phyloP scores from a whole-genome alignment of 2,888 invertebrate species.

The Elgonia sp. region DNA sequence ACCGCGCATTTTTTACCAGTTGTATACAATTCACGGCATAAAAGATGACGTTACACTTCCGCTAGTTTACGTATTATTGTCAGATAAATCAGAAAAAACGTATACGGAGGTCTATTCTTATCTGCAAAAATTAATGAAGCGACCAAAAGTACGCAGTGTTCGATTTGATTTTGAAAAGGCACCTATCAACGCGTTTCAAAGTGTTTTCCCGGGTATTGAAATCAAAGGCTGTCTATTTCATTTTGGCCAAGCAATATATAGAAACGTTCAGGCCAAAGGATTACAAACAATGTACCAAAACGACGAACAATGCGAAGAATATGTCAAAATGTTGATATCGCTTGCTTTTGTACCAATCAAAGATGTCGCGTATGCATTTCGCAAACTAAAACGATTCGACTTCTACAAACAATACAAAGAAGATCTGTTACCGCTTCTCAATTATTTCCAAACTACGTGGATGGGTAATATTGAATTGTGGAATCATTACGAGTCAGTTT shows the following conservation, averaged over 20 bases:
- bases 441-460: slow-evolving; percentile 10
- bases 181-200: slow-evolving; percentile 30
- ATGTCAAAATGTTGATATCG: slow-evolving; percentile 42
- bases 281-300: not conserved
- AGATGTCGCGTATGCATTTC: slow-evolving; percentile 9
- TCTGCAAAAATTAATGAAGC: not conserved
- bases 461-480: not conserved
- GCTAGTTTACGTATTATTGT: no score
- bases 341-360: slow-evolving; percentile 7
- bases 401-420: no score
- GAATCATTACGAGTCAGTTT: slow-evolving; percentile 38
- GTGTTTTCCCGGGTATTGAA: slow-evolving; percentile 15
- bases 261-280: slow-evolving; percentile 1
- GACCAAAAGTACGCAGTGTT: not conserved
- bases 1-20: no score
- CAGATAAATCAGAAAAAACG: slow-evolving; percentile 25
- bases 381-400: not conserved
- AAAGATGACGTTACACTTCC: no score
- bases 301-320: slow-evolving; percentile 22
- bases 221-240: slow-evolving; percentile 33
- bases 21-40: no score
- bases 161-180: slow-evolving; percentile 17
- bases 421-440: not conserved
- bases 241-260: slow-evolving; percentile 26
- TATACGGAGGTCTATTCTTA: slow-evolving; percentile 1